Evolutionary conservation across 2,113 vertebrate genomes (phyloP).

Genomic region (Spilogale gracilis): DNA sequence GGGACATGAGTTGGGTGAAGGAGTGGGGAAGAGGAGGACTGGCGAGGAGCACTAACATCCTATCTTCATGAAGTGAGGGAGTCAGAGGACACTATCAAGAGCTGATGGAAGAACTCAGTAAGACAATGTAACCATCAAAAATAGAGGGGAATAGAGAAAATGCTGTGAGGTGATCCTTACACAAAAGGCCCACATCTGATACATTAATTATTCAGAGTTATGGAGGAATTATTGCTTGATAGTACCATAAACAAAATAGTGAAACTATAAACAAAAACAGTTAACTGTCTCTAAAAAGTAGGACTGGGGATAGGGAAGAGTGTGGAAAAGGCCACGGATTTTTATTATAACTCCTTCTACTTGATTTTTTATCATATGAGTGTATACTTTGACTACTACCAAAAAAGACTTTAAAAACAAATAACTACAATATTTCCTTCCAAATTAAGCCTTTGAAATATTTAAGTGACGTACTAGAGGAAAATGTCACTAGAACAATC

Average conservation of each 20-base stretch:
- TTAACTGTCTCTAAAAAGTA: not conserved
- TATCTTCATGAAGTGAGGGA: not conserved
- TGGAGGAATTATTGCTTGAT: not conserved
- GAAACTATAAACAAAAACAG: not conserved
- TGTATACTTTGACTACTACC: not conserved
- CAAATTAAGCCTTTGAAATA: conserved; percentile 20
- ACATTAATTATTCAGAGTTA: conserved; percentile 5
- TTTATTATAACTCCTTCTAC: conserved; percentile 6
- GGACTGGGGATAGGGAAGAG: not conserved
- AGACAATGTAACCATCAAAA: conserved; percentile 10
- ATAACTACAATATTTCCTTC: not conserved
- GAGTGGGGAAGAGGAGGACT: not conserved
- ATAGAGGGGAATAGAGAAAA: not conserved
- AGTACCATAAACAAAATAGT: not conserved
- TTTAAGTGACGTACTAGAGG: not conserved
- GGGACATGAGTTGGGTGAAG: not conserved
- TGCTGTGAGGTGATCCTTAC: not conserved
- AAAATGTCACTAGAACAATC: conserved; percentile 26
- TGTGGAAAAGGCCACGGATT: not conserved
- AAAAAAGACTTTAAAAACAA: conserved; percentile 36
- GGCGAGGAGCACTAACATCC: not conserved
- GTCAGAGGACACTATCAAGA: not conserved
- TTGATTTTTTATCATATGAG: conserved; percentile 52
- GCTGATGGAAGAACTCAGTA: not conserved
- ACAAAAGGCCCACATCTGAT: not conserved